Conservation (phyloP, 1,140 invertebrate species). For the Copidosoma floridanum region DNA sequence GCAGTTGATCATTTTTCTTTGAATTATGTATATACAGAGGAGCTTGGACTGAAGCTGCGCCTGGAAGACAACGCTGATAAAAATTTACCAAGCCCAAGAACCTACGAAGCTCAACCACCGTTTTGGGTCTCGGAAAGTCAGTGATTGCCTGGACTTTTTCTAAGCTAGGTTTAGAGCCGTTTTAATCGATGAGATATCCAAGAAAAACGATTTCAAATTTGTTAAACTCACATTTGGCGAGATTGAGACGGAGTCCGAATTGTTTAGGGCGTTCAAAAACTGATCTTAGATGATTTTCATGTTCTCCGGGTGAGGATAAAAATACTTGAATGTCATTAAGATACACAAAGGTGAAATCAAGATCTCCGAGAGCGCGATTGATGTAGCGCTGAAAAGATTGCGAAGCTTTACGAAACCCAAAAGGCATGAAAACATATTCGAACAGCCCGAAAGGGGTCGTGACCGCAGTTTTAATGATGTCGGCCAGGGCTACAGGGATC, state of each 20-base stretch:
- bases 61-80: background rate
- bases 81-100: background rate
- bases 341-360: constrained; percentile 43
- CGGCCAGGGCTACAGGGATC: no score
- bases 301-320: constrained; percentile 17
- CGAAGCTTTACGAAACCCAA: no score
- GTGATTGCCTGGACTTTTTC: background rate
- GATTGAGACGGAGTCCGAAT: background rate
- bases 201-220: background rate
- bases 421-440: no score
- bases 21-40: background rate
- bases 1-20: background rate
- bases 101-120: background rate
- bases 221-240: background rate
- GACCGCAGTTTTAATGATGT: no score
- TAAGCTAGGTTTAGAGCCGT: background rate
- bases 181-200: background rate
- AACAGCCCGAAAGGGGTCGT: no score
- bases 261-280: background rate
- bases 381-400: no score
- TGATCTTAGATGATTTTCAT: background rate
- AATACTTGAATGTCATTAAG: constrained; percentile 46
- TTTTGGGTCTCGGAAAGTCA: background rate
- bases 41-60: background rate
- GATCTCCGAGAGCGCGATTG: constrained; percentile 55